Evolutionary conservation across 2,888 invertebrate genomes (phyloP).

Genomic region (Papilio gigon): DNA sequence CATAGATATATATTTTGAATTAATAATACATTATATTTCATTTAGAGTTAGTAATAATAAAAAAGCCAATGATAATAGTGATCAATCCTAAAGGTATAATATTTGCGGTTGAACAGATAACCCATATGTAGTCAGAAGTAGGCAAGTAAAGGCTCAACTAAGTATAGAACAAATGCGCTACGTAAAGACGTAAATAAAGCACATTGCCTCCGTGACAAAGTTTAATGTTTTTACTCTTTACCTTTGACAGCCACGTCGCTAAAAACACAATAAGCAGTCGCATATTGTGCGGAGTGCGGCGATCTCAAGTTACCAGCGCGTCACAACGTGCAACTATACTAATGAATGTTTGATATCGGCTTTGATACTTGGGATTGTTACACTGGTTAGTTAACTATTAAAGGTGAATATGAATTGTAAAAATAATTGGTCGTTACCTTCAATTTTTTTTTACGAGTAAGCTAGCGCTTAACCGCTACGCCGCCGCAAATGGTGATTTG

Average conservation of each 20-base stretch:
- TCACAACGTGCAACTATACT: background rate
- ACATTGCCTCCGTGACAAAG: background rate
- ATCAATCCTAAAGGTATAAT: background rate
- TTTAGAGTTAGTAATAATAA: no score
- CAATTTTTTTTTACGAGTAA: no score
- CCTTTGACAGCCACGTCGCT: slow-evolving; percentile 12
- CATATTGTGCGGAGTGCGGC: background rate
- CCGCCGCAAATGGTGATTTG: no score
- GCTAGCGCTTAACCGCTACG: no score
- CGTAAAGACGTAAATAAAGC: background rate
- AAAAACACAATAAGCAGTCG: slow-evolving; percentile 3
- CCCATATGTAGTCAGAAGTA: background rate
- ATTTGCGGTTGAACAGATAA: background rate
- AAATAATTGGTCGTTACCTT: slow-evolving; percentile 11
- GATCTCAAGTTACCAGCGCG: background rate
- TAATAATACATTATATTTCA: no score
- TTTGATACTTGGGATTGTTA: background rate
- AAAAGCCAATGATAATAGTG: no score
- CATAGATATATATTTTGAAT: no score
- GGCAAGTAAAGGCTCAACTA: background rate
- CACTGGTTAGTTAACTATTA: slow-evolving; percentile 8
- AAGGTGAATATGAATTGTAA: background rate
- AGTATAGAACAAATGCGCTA: background rate
- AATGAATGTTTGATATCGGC: background rate
- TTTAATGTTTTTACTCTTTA: slow-evolving; percentile 3